phyloP scores from a whole-genome alignment of 2,888 invertebrate genomes.

The Holacanthella duospinosa region DNA sequence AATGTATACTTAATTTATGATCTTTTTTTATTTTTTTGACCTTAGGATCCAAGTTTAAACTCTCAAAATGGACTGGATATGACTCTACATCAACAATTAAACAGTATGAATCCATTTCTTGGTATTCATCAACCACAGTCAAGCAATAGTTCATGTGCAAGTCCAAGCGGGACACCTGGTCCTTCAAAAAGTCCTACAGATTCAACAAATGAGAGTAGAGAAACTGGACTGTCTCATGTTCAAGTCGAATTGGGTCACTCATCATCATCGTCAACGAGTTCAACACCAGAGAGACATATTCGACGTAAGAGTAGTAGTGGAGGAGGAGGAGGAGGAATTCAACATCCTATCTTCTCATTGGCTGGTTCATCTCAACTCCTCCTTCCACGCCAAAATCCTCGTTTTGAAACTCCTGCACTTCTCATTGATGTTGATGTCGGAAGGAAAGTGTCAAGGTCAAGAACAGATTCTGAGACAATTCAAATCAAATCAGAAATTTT shows the following conservation, averaged over 20 bases:
- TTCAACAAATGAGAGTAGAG: constrained; percentile 18
- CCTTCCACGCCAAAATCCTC: no score
- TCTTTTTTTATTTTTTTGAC: no score
- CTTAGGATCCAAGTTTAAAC: constrained; percentile 9
- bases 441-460: no score
- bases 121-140: constrained; percentile 3
- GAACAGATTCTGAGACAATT: constrained; percentile 24
- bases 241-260: constrained; percentile 7
- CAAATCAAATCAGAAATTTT: constrained; percentile 33
- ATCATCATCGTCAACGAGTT: constrained; percentile 12
- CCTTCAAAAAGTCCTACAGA: not conserved
- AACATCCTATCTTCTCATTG: no score
- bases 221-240: constrained; percentile 4
- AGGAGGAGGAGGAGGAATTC: constrained; percentile 10
- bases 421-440: not conserved
- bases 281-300: constrained; percentile 18
- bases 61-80: constrained; percentile 35
- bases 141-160: not conserved
- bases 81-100: constrained; percentile 23
- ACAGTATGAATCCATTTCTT: constrained; percentile 5
- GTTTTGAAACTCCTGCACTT: not conserved
- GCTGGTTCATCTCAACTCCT: no score
- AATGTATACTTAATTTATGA: not conserved
- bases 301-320: no score
- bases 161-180: not conserved